These are phyloP conservation scores for Myanophis thanlyinensis DNA, from an alignment of 2,113 vertebrate species.

Conservation along the genomic window DNA sequence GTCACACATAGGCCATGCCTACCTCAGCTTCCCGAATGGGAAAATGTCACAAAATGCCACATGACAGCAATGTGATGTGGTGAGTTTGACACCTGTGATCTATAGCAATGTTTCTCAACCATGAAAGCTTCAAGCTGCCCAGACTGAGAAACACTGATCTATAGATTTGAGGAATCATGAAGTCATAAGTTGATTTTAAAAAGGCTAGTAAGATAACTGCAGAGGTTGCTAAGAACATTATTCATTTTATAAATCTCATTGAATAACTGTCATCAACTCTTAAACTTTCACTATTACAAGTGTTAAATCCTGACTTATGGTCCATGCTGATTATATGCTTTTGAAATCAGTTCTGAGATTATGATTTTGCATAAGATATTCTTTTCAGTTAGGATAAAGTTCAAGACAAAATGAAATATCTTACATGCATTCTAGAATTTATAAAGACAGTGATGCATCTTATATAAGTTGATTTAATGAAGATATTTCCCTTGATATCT, in stretches of 20 bases:
- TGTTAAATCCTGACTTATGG: neutral
- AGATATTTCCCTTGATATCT: neutral
- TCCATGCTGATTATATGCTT: neutral
- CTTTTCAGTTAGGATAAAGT: neutral
- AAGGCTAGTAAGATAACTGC: neutral
- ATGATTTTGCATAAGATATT: neutral
- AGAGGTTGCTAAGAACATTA: neutral
- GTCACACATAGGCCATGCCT: no score
- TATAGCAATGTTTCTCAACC: neutral
- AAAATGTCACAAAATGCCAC: no score
- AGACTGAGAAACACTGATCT: neutral
- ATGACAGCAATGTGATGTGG: fast-evolving
- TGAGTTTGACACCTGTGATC: neutral
- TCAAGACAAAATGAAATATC: neutral
- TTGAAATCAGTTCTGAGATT: neutral
- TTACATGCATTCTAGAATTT: neutral
- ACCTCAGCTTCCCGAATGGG: no score
- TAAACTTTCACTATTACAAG: neutral
- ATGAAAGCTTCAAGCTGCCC: neutral
- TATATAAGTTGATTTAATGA: constrained; percentile 6
- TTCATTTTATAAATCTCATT: neutral
- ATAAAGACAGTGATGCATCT: neutral
- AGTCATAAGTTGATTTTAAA: neutral
- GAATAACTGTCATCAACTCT: neutral
- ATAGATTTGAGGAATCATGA: neutral